Evolutionary conservation across 2,797 vertebrate genomes (phyloP), one percentile per base, ranked within the genome.

Genomic region (Tenualosa thibaudeaui): DNA sequence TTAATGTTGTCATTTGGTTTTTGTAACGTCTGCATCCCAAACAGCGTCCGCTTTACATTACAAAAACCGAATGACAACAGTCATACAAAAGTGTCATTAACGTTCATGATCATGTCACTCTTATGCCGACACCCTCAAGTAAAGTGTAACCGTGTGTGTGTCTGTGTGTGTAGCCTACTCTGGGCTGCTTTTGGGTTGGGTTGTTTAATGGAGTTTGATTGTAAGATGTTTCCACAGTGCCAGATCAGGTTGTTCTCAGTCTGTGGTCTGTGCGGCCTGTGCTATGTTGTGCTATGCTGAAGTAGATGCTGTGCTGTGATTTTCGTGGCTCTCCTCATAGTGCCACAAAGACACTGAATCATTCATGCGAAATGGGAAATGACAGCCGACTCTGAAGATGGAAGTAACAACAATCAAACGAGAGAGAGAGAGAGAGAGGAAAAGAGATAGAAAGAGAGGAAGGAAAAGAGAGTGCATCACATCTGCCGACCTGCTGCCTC

Each of bases 331-430:
- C 40, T 40, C 17, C 71, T 19, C 43, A 2, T 19, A 22, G 71
- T 19, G 40, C 71, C 71, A 78, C 37, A 19, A 22, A 78, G 71
- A 78, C 37, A 78, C 71, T 46, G 40, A 78, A 78, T 78, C 71
- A 78, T 78, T 78, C 68, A 71, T 71, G 71, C 5, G 71, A 78
- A 78, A 78, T n/a, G 19, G 40, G 40, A 78, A 17, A 22, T 46
- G 37, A 78, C 71, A 78, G 40, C 71, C 71, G 19, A 78, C 71
- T 46, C 37, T 53, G 78, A 82, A 22, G 71, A 26, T 51, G 78
- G 19, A 49, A 75, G 50, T 49, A 85, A 68, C 83, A 85, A 85
- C 81, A 75, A 83, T 22, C 75, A 71, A 31, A 81, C 31, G 85
- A 81, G 81, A 31, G 82, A 51, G 68, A 78, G 37, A 78, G 37